A percentile compares a stretch with the other conserved stretches of the same genome.
phyloP scores from a whole-genome alignment of 2,888 invertebrate species.

The Amphimallon solstitiale region DNA sequence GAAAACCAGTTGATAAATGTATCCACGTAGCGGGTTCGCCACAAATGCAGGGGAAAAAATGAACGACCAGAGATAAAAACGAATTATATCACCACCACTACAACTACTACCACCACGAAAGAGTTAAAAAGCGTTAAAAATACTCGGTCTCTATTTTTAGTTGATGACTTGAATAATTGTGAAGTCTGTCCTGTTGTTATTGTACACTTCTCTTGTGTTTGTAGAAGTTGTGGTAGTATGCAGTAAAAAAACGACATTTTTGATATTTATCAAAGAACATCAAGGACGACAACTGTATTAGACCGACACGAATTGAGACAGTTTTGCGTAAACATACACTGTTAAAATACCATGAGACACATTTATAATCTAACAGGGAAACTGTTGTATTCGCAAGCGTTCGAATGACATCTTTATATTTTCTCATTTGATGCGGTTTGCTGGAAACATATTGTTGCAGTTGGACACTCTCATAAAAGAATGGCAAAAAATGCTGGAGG shows the following conservation, averaged over 20 bases:
- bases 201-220: neutral
- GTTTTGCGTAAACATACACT: neutral
- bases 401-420: too few relatives aligned
- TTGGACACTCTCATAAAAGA: too few relatives aligned
- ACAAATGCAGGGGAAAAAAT: constrained; percentile 11
- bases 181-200: neutral
- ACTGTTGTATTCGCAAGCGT: too few relatives aligned
- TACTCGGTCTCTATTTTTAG: constrained; percentile 18
- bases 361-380: too few relatives aligned
- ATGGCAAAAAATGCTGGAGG: too few relatives aligned
- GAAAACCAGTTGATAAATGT: constrained; percentile 28
- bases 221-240: neutral
- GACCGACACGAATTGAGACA: constrained; percentile 10
- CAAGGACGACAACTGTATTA: constrained; percentile 23
- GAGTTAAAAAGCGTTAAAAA: constrained; percentile 21
- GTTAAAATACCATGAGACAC: too few relatives aligned
- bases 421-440: too few relatives aligned
- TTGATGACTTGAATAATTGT: constrained; percentile 22
- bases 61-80: neutral
- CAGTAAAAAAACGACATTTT: constrained; percentile 4
- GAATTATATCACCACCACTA: constrained; percentile 15
- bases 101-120: constrained; percentile 26
- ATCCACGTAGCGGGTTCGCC: constrained; percentile 5
- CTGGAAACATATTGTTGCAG: too few relatives aligned
- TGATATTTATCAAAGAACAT: constrained; percentile 28